Evolutionary conservation across 2,797 vertebrate species (phyloP).

Genomic region (Sebastes flavidus): DNA sequence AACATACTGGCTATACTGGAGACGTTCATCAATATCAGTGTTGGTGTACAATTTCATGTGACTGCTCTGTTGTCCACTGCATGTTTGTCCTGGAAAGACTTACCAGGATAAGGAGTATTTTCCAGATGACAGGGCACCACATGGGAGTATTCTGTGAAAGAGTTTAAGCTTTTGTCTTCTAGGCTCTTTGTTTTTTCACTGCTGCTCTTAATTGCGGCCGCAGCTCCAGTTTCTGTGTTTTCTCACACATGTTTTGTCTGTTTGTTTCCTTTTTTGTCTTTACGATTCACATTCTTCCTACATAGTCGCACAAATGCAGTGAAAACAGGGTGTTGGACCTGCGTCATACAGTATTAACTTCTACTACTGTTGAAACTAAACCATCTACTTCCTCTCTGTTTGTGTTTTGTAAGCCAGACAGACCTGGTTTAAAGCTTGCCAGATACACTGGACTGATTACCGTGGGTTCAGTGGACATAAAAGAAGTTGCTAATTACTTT

Average conservation of each 20-base stretch:
- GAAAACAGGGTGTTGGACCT: not conserved
- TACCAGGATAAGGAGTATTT: not conserved
- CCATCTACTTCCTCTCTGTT: not conserved
- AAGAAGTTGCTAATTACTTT: not conserved
- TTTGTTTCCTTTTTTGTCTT: not conserved
- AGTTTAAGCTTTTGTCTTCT: not conserved
- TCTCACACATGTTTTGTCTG: not conserved
- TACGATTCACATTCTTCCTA: constrained; percentile 11
- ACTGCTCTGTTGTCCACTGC: not conserved
- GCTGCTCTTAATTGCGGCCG: not conserved
- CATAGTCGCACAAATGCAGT: not conserved
- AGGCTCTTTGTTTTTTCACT: not conserved
- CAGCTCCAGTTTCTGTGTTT: not conserved
- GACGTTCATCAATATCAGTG: not conserved
- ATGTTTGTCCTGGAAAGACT: constrained; percentile 1
- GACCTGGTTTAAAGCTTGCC: not conserved
- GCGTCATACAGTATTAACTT: not conserved
- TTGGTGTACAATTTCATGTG: not conserved
- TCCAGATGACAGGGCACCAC: not conserved
- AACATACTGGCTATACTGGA: not conserved
- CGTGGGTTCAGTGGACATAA: not conserved
- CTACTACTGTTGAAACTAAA: constrained; percentile 8
- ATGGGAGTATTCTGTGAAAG: not conserved
- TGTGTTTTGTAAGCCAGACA: not conserved
- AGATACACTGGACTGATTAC: not conserved